Base-by-base conservation (phyloP, 2,888 invertebrate genomes). In the Agrenia bidenticulata region DNA sequence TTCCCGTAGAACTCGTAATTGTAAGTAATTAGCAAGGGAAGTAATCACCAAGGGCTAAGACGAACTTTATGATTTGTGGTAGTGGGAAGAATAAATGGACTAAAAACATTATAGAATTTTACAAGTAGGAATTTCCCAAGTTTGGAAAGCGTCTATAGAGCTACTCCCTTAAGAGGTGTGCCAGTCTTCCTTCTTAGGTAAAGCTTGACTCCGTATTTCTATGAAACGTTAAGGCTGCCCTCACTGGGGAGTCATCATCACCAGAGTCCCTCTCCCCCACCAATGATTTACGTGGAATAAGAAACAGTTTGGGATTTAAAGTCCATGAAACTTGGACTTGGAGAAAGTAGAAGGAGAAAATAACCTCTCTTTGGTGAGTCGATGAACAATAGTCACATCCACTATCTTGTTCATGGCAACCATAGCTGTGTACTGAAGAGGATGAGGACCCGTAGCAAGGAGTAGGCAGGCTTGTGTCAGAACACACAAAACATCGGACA, bases 361-460 rank as follows among this genome's bases (percentile, higher is more conserved):
- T 64, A 70, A 70, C 75, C 77, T 73, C 70, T 75, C 73, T 66
- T 78, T 77, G 15, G 79, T 77, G 64, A 81, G 77, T 49, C 78
- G 75, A 74, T 80, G 77, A 56, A 79, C 78, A 63, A 80, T 81
- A 78, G 78, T 83, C 77, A 70, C 81, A 78, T 86, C 86, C 61
- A 86, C 80, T 58, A 83, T 80, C 78, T 84, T 83, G 79, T 86
- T 86, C 71, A 86, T 81, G 62, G 84, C 83, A 72, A 82, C 81
- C 76, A 86, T 81, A 2, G 85, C 85, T 0, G 85, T 84, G 79
- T 84, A 86, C 77, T 86, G 85, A 19, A 85, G 80, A 62, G 83
- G 83, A 74, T 85, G 84, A 4, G 84, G 84, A 27, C 84, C 84
- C 69, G 82, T 82, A 65, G 85, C 80, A 67, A 85, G 81, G 67